Percentiles rank a stretch among this genome's conserved stretches.
Conservation (phyloP, 2,888 invertebrate species). For the Clivina fossor region DNA sequence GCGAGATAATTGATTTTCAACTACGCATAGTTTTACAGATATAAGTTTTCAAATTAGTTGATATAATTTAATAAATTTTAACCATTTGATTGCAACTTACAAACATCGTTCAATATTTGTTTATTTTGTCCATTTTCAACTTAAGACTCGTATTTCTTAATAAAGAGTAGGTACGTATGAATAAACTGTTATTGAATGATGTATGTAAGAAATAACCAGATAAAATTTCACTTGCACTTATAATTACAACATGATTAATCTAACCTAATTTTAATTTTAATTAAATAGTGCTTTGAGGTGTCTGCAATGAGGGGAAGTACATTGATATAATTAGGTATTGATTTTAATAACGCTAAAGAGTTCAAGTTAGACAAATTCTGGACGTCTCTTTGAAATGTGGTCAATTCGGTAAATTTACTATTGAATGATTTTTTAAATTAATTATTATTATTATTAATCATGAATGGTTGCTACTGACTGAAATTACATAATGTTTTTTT, state of each 20-base stretch:
- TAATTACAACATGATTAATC: constrained; percentile 29
- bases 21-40: constrained; percentile 30
- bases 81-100: constrained; percentile 13
- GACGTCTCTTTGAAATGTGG: constrained; percentile 28
- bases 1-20: constrained; percentile 17
- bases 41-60: constrained; percentile 30
- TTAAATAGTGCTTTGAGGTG: constrained; percentile 27
- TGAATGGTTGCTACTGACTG: constrained; percentile 16
- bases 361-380: constrained; percentile 26
- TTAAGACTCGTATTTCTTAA: too few species aligned
- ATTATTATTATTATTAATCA: too few species aligned
- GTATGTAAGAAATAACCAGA: constrained; percentile 13
- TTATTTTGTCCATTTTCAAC: too few species aligned
- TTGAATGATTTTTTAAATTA: constrained; percentile 15
- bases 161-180: too few species aligned
- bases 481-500: not conserved
- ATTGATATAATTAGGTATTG: constrained; percentile 29
- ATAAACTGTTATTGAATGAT: too few species aligned
- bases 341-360: constrained; percentile 20
- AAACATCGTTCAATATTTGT: constrained; percentile 13
- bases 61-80: constrained; percentile 35
- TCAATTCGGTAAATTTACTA: constrained; percentile 21
- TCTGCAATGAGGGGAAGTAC: constrained; percentile 31
- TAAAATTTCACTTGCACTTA: constrained; percentile 33
- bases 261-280: constrained; percentile 27